phyloP scores from a whole-genome alignment of 2,888 invertebrate species.

The Elmis aenea region DNA sequence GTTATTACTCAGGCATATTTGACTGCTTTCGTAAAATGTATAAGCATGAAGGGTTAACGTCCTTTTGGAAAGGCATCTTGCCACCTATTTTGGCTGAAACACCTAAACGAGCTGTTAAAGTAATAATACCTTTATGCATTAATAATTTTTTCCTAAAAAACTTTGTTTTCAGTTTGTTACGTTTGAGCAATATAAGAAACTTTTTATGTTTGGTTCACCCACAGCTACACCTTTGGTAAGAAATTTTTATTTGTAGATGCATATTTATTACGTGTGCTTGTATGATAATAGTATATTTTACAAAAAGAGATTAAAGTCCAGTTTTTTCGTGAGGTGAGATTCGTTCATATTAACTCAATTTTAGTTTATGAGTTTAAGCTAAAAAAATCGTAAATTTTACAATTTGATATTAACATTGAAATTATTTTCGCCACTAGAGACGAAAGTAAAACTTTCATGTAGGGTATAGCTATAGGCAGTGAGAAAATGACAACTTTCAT shows the following conservation, averaged over 20 bases:
- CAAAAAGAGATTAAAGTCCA: too few relatives aligned
- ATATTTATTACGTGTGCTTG: neutral
- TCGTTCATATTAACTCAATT: too few relatives aligned
- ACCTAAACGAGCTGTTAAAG: constrained; percentile 88
- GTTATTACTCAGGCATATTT: constrained; percentile 69
- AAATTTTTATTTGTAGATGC: constrained; percentile 21
- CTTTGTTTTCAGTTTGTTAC: constrained; percentile 66
- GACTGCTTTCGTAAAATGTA: constrained; percentile 92
- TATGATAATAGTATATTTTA: too few relatives aligned
- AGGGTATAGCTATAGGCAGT: too few relatives aligned
- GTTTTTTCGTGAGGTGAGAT: too few relatives aligned
- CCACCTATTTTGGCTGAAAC: constrained; percentile 93
- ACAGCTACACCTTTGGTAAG: constrained; percentile 73
- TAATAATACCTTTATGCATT: constrained; percentile 30
- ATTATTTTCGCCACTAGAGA: too few relatives aligned
- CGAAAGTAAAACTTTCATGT: too few relatives aligned
- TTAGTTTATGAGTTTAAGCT: too few relatives aligned
- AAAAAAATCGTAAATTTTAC: too few relatives aligned
- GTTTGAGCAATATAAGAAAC: constrained; percentile 87
- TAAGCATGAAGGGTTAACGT: constrained; percentile 71
- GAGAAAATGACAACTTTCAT: too few relatives aligned
- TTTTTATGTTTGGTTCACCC: constrained; percentile 74
- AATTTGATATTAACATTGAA: too few relatives aligned
- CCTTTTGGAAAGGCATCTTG: constrained; percentile 90
- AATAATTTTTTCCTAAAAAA: constrained; percentile 7